phyloP scores from a whole-genome alignment of 2,888 invertebrate genomes.

The Tinea trinotella region DNA sequence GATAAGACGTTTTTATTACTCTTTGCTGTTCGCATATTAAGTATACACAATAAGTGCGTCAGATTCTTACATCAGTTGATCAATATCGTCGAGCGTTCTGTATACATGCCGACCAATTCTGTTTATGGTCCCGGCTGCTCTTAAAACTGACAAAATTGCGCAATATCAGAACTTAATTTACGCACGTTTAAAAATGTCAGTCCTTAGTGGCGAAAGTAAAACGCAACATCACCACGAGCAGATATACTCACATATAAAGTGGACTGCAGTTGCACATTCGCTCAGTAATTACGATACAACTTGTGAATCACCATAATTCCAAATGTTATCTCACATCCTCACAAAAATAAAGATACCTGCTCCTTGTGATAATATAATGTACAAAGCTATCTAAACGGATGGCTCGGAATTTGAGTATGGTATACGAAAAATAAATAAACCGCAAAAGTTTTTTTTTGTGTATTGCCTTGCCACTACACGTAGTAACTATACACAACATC shows the following conservation, averaged over 20 bases:
- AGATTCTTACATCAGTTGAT: slow-evolving; percentile 14
- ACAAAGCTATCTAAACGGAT: not conserved
- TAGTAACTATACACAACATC: not conserved
- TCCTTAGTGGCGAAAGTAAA: slow-evolving; percentile 30
- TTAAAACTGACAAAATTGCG: slow-evolving; percentile 30
- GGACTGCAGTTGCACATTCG: not conserved
- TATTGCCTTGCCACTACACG: slow-evolving; percentile 1
- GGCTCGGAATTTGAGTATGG: not conserved
- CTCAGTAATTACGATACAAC: slow-evolving; percentile 10
- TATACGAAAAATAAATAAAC: slow-evolving; percentile 14
- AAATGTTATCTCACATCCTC: not conserved
- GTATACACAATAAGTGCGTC: slow-evolving; percentile 21
- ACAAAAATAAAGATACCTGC: slow-evolving; percentile 1
- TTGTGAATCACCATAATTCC: slow-evolving; percentile 8
- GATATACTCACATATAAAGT: not conserved
- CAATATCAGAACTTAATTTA: slow-evolving; percentile 33
- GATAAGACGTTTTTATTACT: slow-evolving; percentile 40
- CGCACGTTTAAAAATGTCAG: slow-evolving; percentile 28
- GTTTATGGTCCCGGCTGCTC: slow-evolving; percentile 14
- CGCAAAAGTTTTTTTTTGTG: slow-evolving; percentile 9
- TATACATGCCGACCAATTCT: slow-evolving; percentile 6
- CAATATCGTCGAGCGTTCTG: slow-evolving; percentile 12
- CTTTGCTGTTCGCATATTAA: slow-evolving; percentile 36
- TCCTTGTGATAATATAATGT: slow-evolving; percentile 2
- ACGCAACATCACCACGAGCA: not conserved